These are phyloP conservation scores for Cephalopterus ornatus DNA, from an alignment of 2,113 vertebrate genomes.

Conservation along the genomic window DNA sequence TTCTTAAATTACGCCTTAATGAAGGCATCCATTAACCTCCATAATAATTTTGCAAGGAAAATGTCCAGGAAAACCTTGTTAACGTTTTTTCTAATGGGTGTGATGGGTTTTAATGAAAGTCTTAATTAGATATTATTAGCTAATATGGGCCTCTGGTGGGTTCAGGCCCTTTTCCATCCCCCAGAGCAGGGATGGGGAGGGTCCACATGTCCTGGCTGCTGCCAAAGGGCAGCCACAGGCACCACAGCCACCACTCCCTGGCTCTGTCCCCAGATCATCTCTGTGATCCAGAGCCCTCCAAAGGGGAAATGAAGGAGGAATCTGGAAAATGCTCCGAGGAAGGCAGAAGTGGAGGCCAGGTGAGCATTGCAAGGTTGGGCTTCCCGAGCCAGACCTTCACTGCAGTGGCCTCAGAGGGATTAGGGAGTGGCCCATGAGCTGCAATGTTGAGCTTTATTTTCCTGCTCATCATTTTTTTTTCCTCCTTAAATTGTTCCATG, in stretches of 20 bases:
- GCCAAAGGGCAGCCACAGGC: accelerated
- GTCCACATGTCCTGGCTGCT: background rate
- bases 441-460: background rate
- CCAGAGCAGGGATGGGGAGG: background rate
- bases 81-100: conserved; percentile 25
- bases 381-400: accelerated
- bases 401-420: background rate
- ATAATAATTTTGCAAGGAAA: conserved; percentile 56
- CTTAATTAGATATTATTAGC: conserved; percentile 70
- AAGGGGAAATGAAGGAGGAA: background rate
- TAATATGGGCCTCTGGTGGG: background rate
- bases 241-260: accelerated
- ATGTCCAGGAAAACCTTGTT: conserved; percentile 46
- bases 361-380: background rate
- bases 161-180: background rate
- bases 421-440: background rate
- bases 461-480: background rate
- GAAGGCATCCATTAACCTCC: conserved; percentile 61
- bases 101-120: conserved; percentile 59
- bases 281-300: accelerated
- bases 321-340: background rate
- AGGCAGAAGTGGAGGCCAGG: background rate
- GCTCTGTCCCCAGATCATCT: background rate
- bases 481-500: background rate
- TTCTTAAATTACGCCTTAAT: conserved; percentile 57